Evolutionary conservation across 2,888 invertebrate species (phyloP), one percentile per base, ranked within the genome.

Genomic region (Philereme transversata): DNA sequence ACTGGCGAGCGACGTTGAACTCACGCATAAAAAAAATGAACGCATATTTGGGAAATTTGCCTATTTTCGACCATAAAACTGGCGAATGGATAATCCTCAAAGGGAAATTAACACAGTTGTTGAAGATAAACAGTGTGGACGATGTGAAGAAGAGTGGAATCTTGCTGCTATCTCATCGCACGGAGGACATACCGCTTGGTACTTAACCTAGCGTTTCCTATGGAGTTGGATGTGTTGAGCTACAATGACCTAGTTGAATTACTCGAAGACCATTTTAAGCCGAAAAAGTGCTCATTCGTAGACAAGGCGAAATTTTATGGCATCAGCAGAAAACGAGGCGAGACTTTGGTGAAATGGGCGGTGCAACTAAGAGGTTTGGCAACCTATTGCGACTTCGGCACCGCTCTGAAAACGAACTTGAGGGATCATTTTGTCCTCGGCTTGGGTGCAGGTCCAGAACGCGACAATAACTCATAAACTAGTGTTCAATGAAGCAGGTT

Each of bases 11-110:
- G 45, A 45, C 45, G 45, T 5, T 11, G 45, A 22, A 45, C 4
- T 3, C 36, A 36, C 36, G 36, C 36, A 7, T 6, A 36, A 36
- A 36, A 36, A 36, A 22, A 22, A 2, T 1, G 3, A n/a, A 36
- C 36, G 36, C 36, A 6, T 36, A 36, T 36, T 36, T 36, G 36
- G 36, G 36, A 7, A 36, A 36, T 36, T 36, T 36, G 36, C 43
- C 43, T n/a, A n/a, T 43, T n/a, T 43, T 43, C 9, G 43, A 43
- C n/a, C n/a, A 43, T 43, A 43, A 43, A 43, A 43, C 9, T 8
- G 4, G 43, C 43, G 43, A 43, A 43, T 43, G 43, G 43, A 8
- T 43, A 43, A 43, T 43, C 4, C n/a, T 0, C n/a, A 43, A 43
- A 43, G 43, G 43, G 4, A 43, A 43, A 43, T 4, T 43, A 43